These are phyloP conservation scores for Tanytarsus gracilentus DNA, from an alignment of 2,888 invertebrate species.

Conservation along the genomic window DNA sequence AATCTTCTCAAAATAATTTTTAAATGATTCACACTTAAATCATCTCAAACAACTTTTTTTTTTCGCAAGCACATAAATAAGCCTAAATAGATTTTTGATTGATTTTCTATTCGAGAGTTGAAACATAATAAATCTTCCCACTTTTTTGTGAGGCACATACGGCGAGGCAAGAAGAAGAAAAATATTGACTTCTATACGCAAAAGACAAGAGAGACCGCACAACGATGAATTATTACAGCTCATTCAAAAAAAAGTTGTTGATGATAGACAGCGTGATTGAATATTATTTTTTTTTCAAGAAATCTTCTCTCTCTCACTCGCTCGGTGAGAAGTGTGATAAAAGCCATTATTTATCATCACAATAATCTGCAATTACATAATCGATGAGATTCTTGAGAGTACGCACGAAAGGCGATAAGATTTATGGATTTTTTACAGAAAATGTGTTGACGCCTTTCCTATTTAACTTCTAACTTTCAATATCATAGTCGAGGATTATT, in stretches of 20 bases:
- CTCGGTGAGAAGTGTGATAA: conserved; percentile 22
- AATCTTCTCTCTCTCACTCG: not conserved
- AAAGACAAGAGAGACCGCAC: conserved; percentile 25
- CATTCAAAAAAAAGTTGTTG: conserved; percentile 29
- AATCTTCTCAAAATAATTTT: too few relatives aligned
- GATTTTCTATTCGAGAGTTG: conserved; percentile 4
- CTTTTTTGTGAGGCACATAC: not conserved
- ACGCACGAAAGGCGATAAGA: not conserved
- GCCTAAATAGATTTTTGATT: conserved; percentile 16
- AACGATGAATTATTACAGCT: conserved; percentile 29
- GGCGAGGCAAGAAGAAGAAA: too few relatives aligned
- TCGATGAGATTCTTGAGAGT: not conserved
- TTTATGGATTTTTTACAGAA: not conserved
- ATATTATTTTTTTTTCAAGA: conserved; percentile 2
- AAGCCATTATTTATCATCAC: conserved; percentile 25
- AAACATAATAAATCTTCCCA: conserved; percentile 27
- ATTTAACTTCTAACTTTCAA: not conserved
- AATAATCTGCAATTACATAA: conserved; percentile 11
- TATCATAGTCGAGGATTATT: not conserved
- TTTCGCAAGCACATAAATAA: not conserved
- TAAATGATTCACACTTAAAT: not conserved
- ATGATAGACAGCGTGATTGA: conserved; percentile 27
- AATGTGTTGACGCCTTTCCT: conserved; percentile 7
- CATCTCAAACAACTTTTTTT: not conserved
- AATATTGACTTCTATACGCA: too few relatives aligned